Evolutionary conservation across 2,888 invertebrate genomes (phyloP), one percentile per base, ranked within the genome.

Genomic region (Rosalia funebris): DNA sequence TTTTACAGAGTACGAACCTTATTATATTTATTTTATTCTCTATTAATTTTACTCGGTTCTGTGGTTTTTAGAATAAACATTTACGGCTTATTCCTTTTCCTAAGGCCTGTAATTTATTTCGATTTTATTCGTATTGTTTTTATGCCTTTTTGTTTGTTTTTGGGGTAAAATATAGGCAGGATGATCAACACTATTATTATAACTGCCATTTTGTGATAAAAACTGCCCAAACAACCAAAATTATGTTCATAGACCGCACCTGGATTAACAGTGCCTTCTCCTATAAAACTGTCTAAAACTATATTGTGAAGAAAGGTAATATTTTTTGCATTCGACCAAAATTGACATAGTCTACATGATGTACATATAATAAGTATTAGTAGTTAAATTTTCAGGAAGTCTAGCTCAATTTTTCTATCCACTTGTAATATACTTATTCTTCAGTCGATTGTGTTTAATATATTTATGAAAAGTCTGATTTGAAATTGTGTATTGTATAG

Each of bases 181-280:
- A 31, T 25, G 37, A 50, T 50, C 50, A 41, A 50, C 20, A 37
- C n/a, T 48, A 50, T 39, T 50, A 50, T 39, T 39, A 39, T 15
- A 50, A 76, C 75, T 76, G 75, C 78, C 76, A 75, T 68, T 75
- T 75, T 79, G 79, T 79, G 79, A 79, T 79, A 79, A 71, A 71
- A 53, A 73, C 74, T 77, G 72, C 71, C 74, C 71, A 65, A 72
- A 71, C 66, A 71, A 74, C 69, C 71, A 71, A 72, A 72, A 70
- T 73, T 70, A 63, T 67, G 68, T 73, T 70, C 48, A 66, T 62
- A 65, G 58, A 69, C 59, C 70, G 63, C 71, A 68, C 68, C 72
- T 77, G 74, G 74, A 72, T 76, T 62, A 65, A 73, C 75, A 76
- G 79, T 79, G 79, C 78, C 78, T 78, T 78, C 72, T 75, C 65